Base-by-base conservation (phyloP, 1,140 invertebrate species). In the Drosophila novamexicana region DNA sequence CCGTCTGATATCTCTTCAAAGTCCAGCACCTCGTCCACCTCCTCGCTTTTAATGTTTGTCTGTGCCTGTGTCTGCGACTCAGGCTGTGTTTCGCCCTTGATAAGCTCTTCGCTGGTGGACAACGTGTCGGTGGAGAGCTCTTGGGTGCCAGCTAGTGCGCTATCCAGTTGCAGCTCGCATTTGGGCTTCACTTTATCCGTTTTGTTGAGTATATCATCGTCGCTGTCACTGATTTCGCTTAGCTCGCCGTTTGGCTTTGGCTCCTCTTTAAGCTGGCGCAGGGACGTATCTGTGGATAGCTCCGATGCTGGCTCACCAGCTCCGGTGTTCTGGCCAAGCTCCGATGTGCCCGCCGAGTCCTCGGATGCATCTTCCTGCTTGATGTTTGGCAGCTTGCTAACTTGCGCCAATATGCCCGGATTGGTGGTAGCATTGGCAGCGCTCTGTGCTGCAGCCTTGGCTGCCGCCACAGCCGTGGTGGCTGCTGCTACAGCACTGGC, bases 1-100 rank as follows among this genome's bases (percentile, higher is more conserved):
- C 97, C 96, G 92, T 97, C 97, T 18, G 96, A 97, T 77, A 97
- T 97, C 93, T 97, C 96, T 93, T 97, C 97, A 93, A 97, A 97
- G 79, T 97, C 96, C 91, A 97, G 77, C 37, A 92, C 94, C 76
- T 95, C 91, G 95, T 92, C 95, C 73, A 96, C 95, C 69, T 90
- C 90, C 53, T 79, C 90, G 18, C 50, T 66, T 44, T 90, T 89
- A 1, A 71, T 54, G 59, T 12, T 37, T 4, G 53, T 2, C 58
- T 32, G 53, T n/a, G 45, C 2, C 37, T 32, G 29, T 8, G n/a
- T 40, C 36, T 18, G 29, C 0, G 6, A 12, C 37, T 9, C 18
- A 16, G 47, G 32, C 44, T 62, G 93, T 76, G 42, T 6, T 40
- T 90, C 85, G 36, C 4, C 52, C 77, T 93, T 88, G 6, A 69